Conservation (phyloP, 2,888 invertebrate species). For the Pristionchus arcanus region DNA sequence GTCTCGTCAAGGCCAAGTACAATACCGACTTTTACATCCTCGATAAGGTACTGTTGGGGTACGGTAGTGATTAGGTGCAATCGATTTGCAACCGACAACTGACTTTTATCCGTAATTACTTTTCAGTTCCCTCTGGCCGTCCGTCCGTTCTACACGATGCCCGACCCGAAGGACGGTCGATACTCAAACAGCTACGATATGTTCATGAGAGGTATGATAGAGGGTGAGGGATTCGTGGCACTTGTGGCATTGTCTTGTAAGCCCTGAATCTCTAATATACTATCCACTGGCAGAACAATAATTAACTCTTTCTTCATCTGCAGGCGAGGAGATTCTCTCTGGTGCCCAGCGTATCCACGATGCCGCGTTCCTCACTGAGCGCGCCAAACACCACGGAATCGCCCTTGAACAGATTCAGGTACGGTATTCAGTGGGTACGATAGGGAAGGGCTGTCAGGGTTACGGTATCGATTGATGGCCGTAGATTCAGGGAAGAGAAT, state of each 20-base stretch:
- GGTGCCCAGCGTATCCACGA: conserved; percentile 99
- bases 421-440: not conserved
- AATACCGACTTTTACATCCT: conserved; percentile 98
- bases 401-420: conserved; percentile 91
- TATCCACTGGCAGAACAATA: no score
- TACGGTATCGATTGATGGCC: no score
- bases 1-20: conserved; percentile 91
- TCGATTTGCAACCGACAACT: not conserved
- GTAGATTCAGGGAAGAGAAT: no score
- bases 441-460: not conserved
- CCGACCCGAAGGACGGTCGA: conserved; percentile 91
- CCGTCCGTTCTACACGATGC: conserved; percentile 99
- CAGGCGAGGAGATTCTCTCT: conserved; percentile 93
- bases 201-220: conserved; percentile 92
- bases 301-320: no score
- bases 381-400: conserved; percentile 92
- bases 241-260: no score
- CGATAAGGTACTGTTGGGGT: conserved; percentile 85
- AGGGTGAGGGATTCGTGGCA: not conserved
- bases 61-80: not conserved
- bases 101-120: not conserved
- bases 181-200: conserved; percentile 98
- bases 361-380: conserved; percentile 89
- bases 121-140: conserved; percentile 91
- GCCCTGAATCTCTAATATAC: no score